Evolutionary conservation across 2,113 vertebrate genomes (phyloP).

Genomic region (Uropsilus gracilis): DNA sequence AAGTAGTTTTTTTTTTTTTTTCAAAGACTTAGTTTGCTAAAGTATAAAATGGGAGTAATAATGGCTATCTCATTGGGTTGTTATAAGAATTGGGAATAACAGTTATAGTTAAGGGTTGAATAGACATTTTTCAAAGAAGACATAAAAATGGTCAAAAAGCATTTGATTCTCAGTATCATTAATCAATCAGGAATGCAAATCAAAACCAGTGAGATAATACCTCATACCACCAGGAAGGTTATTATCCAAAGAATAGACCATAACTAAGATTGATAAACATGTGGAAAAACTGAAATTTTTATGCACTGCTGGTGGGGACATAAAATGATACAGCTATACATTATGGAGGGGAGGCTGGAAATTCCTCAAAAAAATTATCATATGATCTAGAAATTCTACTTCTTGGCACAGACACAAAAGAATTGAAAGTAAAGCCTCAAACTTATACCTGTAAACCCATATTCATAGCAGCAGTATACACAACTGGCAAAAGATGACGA

Average conservation of each 20-base stretch:
- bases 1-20: neutral
- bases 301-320: neutral
- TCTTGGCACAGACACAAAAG: neutral
- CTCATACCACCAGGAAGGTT: too few relatives aligned
- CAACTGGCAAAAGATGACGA: too few relatives aligned
- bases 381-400: neutral
- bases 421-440: neutral
- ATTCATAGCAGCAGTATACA: neutral
- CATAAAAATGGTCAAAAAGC: neutral
- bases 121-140: neutral
- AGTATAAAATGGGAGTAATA: neutral
- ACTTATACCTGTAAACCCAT: too few relatives aligned
- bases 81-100: neutral
- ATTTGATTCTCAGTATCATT: fast-evolving
- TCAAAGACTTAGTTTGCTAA: neutral
- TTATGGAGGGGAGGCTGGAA: neutral
- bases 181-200: neutral
- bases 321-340: neutral
- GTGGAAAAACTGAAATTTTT: neutral
- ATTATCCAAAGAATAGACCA: neutral
- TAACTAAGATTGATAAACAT: neutral
- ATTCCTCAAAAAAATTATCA: neutral
- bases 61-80: neutral
- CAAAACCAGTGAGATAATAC: neutral
- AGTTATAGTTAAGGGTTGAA: neutral